Base-by-base conservation (phyloP, 37 sponge, comb jelly and placozoan genomes). In the Geodia barretti region DNA sequence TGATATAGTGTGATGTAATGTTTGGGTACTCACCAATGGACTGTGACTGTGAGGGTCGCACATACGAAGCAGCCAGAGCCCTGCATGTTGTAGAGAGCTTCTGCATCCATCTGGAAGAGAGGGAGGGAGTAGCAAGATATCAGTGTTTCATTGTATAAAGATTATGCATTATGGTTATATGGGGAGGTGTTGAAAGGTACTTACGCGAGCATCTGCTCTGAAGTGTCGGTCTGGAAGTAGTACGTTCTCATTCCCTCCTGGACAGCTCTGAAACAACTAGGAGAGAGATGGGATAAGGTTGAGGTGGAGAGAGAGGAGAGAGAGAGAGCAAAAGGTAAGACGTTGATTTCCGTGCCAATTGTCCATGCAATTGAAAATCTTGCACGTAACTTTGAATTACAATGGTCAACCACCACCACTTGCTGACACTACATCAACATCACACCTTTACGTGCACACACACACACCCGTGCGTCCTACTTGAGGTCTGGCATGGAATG, bases 161-260 rank as follows among this genome's bases (percentile, higher is more conserved):
- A 47, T 47, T 7, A 47, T 7, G 54, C 14, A 14, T 47, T 14
- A 7, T 47, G 11, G 14, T 47, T 47, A 17, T 14, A 47, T 7
- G 14, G 54, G 54, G 54, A 17, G 54, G 54, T 47, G 14, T 47
- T 17, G 7, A 47, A 47, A 47, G 7, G 54, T 72, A 67, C 76
- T 36, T 25, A 91, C 92, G 68, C 83, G 1, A 29, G 73, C 84
- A 86, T 86, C 31, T 86, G 83, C 21, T 91, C 92, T 54, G 79
- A 2, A 0, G 83, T 79, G 35, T 91, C 92, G 24, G 92, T 31
- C 28, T 71, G 59, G 38, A 91, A 91, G 54, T 83, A 79, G 75
- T 91, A 91, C 1, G 92, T 86, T 61, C 92, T 78, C 40, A 78
- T 66, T 4, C 75, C 88, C 29, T 64, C 38, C 39, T 82, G 62